These are phyloP conservation scores for Copsychus sechellarum DNA, from an alignment of 2,113 vertebrate genomes.

Conservation along the genomic window DNA sequence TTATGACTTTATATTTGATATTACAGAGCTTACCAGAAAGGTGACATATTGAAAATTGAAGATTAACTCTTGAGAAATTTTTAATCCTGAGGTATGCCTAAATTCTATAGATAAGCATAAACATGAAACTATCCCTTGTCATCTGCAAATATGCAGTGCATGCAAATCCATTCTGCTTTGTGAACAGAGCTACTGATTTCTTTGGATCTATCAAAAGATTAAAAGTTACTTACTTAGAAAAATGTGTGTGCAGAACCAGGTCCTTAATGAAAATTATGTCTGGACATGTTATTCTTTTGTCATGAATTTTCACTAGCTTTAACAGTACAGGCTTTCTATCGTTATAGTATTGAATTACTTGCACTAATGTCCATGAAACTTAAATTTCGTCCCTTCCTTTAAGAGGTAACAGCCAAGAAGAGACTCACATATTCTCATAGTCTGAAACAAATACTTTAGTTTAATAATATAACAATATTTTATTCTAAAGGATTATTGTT, in stretches of 20 bases:
- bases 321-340: not conserved
- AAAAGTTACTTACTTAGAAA: not conserved
- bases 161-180: not conserved
- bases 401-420: not conserved
- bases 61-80: not conserved
- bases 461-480: not conserved
- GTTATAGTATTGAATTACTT: not conserved
- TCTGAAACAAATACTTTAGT: slow-evolving; percentile 12
- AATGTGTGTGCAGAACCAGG: not conserved
- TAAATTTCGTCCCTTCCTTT: not conserved
- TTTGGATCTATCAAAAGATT: not conserved
- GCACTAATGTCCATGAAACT: not conserved
- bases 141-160: not conserved
- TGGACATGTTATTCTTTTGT: not conserved
- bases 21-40: not conserved
- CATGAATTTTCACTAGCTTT: not conserved
- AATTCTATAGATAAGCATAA: not conserved
- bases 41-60: not conserved
- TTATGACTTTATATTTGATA: not conserved
- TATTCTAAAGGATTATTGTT: not conserved
- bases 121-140: not conserved
- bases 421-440: not conserved
- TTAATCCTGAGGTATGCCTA: not conserved
- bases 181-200: not conserved
- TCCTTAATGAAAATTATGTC: not conserved